Evolutionary conservation across 2,797 vertebrate species (phyloP), one percentile per base, ranked within the genome.

Genomic region (Girardinus metallicus): DNA sequence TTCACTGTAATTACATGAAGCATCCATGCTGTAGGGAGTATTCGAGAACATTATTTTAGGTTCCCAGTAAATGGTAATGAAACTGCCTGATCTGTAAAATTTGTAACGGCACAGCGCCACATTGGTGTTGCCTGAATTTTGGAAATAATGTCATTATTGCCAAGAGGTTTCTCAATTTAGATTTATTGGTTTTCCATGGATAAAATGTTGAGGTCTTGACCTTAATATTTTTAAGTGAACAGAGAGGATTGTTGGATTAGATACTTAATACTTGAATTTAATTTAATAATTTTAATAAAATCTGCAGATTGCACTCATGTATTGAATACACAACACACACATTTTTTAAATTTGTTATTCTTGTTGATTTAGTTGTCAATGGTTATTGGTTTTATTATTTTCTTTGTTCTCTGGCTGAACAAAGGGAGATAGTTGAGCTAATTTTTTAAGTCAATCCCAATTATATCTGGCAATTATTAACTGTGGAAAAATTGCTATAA

Each of bases 41-140:
- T 80, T 31, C 53, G 6, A 71, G n/a, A 51, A 46, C 31, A 71
- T 80, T 41, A 34, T 80, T 68, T 29, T 16, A n/a, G 23, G 5
- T 44, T 64, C 8, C 6, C 51, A 15, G 1, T 43, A 9, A 46
- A 57, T 60, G 26, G 43, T 34, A 46, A 16, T 44, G 23, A 49
- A 51, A 39, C 16, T 15, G 4, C 10, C 16, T 4, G 21, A 34
- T 34, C 72, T 75, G 26, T 18, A 23, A 29, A 66, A 41, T 55
- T 71, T 80, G 15, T 43, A 18, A 18, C 39, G 39, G 43, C 13
- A 36, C 36, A 9, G 2, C 15, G 15, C 47, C 49, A 75, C 21
- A 13, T 0, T 57, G 16, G n/a, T 11, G 16, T 41, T 53, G 10
- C n/a, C 26, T 49, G 8, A 44, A 51, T 46, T 74, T 11, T 29